Evolutionary conservation across 1,140 invertebrate species (phyloP).

Genomic region (Nomia melanderi): DNA sequence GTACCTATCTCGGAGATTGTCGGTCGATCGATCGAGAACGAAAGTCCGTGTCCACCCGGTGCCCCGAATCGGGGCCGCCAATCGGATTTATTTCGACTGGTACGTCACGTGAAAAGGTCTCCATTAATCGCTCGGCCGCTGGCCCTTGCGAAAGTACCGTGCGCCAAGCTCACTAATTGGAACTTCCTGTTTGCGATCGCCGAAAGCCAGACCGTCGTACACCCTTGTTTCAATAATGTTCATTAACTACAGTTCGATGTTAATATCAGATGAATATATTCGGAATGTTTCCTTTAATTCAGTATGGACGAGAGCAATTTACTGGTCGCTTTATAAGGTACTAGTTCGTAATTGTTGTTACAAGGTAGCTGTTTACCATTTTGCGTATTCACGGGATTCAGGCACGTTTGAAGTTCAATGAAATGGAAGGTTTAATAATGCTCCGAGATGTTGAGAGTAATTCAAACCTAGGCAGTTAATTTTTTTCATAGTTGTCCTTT

Average conservation of each 20-base stretch:
- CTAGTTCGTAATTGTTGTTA: no score
- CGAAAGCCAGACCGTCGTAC: neutral
- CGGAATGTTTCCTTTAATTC: no score
- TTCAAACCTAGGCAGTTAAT: no score
- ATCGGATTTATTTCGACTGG: neutral
- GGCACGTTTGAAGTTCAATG: no score
- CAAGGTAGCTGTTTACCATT: no score
- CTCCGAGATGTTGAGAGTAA: no score
- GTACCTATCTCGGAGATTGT: neutral
- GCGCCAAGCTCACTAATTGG: neutral
- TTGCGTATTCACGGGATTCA: no score
- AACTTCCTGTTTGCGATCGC: neutral
- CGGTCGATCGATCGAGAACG: slow-evolving; percentile 2
- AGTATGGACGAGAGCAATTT: no score
- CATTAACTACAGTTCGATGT: neutral
- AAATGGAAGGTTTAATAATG: no score
- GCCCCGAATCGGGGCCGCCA: neutral
- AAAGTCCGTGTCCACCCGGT: neutral
- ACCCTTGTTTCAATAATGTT: neutral
- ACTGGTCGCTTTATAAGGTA: no score
- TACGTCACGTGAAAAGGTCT: neutral
- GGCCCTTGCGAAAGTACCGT: no score
- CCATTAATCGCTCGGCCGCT: neutral
- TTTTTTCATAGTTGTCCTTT: no score
- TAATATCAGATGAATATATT: neutral